Evolutionary conservation across 2,888 invertebrate species (phyloP), one percentile per base, ranked within the genome.

Genomic region (Tiphia femorata): DNA sequence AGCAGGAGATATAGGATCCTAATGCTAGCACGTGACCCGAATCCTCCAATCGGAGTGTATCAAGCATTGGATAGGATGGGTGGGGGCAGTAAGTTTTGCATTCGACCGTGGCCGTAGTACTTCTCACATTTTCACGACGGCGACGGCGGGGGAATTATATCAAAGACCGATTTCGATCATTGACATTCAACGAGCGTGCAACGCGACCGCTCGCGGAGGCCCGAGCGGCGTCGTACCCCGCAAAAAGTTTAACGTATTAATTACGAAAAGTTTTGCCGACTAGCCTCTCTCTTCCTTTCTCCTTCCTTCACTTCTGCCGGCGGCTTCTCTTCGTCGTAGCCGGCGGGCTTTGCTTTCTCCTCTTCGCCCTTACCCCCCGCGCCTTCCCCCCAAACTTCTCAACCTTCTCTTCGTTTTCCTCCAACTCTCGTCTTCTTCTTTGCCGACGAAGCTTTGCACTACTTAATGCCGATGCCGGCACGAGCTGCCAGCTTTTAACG

Each of bases 181-280:
- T 70, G 70, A 59, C 64, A 70, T 70, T 70, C 70, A 70, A 49
- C 50, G 37, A 50, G 53, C 56, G 58, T 56, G 48, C 54, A 41
- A 40, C 47, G 33, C 33, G 12, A n/a, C 12, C 33, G 29, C 58
- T 41, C 64, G 43, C 56, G 64, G n/a, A 61, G 54, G 65, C 57
- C 62, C 67, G 57, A 51, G 52, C 35, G 27, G 49, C 41, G 46
- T 49, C 48, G 53, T 23, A 56, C n/a, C n/a, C n/a, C n/a, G n/a
- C n/a, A 48, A 59, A 61, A 70, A 70, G 64, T 70, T 70, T 70
- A 66, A 70, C 70, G 70, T 68, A 70, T 70, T 70, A 70, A 70
- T 70, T 70, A 70, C 70, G 66, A 55, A 65, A 70, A 70, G 49
- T 69, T 69, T 48, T 27, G 48, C 44, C n/a, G n/a, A n/a, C n/a